A percentile compares a stretch with the other conserved stretches of the same genome.
Evolutionary conservation across 1,140 invertebrate genomes (phyloP).

Genomic region (Danaus melanippus): DNA sequence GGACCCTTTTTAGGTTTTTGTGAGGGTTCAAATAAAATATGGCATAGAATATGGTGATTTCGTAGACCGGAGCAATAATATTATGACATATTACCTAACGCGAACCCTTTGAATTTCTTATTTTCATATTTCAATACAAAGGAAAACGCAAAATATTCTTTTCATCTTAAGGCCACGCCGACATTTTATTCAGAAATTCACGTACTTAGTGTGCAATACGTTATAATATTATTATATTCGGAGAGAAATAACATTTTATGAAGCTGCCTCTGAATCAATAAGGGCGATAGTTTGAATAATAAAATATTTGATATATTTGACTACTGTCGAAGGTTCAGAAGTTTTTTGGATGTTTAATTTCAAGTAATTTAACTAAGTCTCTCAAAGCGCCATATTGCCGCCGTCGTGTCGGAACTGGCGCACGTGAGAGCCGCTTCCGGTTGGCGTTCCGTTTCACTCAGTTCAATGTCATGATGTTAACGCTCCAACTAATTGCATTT

Average conservation of each 20-base stretch:
- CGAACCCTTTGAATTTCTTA: conserved; percentile 35
- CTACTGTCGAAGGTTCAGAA: background rate
- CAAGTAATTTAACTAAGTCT: too few species aligned
- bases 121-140: conserved; percentile 29
- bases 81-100: conserved; percentile 62
- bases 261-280: too few species aligned
- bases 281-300: too few species aligned
- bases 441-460: conserved; percentile 54
- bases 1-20: conserved; percentile 36
- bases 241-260: too few species aligned
- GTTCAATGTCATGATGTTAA: conserved; percentile 57
- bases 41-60: conserved; percentile 47
- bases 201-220: too few species aligned
- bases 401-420: conserved; percentile 62
- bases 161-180: too few species aligned
- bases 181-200: too few species aligned
- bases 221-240: too few species aligned
- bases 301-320: conserved; percentile 2
- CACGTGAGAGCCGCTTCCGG: conserved; percentile 60
- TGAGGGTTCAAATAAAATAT: conserved; percentile 58
- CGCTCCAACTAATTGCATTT: conserved; percentile 21
- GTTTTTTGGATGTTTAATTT: too few species aligned
- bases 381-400: conserved; percentile 52
- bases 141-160: too few species aligned
- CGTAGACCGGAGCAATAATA: conserved; percentile 59